Evolutionary conservation across 2,888 invertebrate genomes (phyloP), one percentile per base, ranked within the genome.

Genomic region (Zaprionus lineosus): DNA sequence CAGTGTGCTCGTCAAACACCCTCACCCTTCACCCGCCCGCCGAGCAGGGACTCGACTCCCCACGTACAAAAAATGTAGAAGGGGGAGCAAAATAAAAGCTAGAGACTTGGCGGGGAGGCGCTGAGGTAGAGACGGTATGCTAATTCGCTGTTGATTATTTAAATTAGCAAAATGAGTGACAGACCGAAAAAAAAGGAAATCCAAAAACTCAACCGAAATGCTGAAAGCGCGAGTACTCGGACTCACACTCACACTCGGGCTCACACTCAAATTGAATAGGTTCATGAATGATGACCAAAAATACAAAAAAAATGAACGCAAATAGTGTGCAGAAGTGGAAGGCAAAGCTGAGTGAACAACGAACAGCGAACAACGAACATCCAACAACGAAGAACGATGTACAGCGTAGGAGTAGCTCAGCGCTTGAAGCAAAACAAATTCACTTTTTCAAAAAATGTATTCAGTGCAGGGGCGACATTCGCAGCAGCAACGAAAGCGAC

Each of bases 381-480:
- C 19, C 19, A 40, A 52, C 9, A 41, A 50, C 46, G 48, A 59
- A 40, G 28, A 40, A 3, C 29, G 40, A 12, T 48, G 48, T 26
- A 43, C 11, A 40, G 34, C 37, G 26, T 29, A 26, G 48, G 40
- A 52, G 36, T 43, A 33, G 26, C 39, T 36, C 69, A 44, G 60
- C 74, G 68, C 59, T 74, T 58, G 16, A 33, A 33, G 39, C 74
- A 73, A 67, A 81, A 69, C 73, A 74, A 83, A 74, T 69, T 84
- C 81, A 82, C 69, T 69, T 84, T 85, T 79, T 77, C 64, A 61
- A 52, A 87, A 77, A 84, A 87, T 88, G 86, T 85, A 81, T 84
- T 87, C 88, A 87, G 87, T 87, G 77, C 86, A 86, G 88, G 85
- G 87, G 84, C 86, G 87, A 78, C 87, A 75, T 77, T 85, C 87